Evolutionary conservation across 2,888 invertebrate species (phyloP).

Genomic region (Gibbula magus): DNA sequence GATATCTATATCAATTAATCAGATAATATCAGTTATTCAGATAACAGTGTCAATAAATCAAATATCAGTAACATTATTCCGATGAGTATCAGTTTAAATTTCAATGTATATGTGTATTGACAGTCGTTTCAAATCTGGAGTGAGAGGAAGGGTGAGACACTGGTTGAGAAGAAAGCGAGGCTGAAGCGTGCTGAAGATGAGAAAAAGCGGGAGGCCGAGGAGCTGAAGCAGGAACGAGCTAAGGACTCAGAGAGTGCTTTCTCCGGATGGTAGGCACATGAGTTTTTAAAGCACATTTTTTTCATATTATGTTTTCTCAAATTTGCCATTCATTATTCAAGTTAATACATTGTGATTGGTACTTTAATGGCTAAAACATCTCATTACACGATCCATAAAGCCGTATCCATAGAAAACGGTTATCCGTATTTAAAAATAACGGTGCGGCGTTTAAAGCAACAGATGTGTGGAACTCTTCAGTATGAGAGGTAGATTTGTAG

Average conservation of each 20-base stretch:
- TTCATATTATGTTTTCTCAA: too few species aligned
- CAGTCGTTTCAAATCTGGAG: slow-evolving; percentile 62
- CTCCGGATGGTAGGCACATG: slow-evolving; percentile 52
- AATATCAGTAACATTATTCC: background rate
- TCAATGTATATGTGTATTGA: slow-evolving; percentile 25
- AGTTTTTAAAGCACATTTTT: too few species aligned
- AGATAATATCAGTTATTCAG: background rate
- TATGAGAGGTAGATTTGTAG: too few species aligned
- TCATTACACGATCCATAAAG: too few species aligned
- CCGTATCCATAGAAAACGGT: too few species aligned
- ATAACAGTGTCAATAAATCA: background rate
- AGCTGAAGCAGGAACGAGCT: slow-evolving; percentile 42
- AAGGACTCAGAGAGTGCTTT: slow-evolving; percentile 52
- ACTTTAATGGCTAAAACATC: too few species aligned
- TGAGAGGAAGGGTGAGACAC: slow-evolving; percentile 50
- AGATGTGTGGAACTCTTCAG: too few species aligned
- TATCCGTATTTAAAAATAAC: too few species aligned
- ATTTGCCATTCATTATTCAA: too few species aligned
- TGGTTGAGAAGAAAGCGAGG: slow-evolving; percentile 36
- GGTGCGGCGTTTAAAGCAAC: too few species aligned
- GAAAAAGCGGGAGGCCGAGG: slow-evolving; percentile 46
- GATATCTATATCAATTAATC: background rate
- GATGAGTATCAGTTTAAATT: background rate
- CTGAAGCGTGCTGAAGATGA: slow-evolving; percentile 44
- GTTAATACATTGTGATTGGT: too few species aligned